phyloP scores from a whole-genome alignment of 2,113 vertebrate species.

The Passer montanus region DNA sequence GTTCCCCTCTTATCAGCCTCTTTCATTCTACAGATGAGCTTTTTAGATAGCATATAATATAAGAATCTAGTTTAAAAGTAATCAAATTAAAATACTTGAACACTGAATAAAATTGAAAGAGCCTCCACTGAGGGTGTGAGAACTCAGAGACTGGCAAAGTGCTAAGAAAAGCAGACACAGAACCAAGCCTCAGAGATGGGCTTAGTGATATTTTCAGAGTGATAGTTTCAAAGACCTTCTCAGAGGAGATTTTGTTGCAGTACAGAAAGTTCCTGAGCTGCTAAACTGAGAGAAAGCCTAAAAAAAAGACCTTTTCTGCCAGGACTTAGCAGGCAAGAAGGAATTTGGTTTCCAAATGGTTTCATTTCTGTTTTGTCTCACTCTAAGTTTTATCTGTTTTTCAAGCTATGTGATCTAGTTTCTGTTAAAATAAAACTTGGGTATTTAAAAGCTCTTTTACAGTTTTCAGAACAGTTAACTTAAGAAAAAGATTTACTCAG shows the following conservation, averaged over 20 bases:
- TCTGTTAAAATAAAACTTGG: neutral
- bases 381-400: slow-evolving; percentile 14
- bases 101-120: neutral
- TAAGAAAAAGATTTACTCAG: neutral
- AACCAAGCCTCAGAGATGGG: neutral
- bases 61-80: neutral
- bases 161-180: neutral
- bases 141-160: neutral
- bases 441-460: neutral
- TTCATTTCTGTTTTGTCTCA: slow-evolving; percentile 16
- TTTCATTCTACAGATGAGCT: neutral
- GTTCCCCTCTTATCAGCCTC: neutral
- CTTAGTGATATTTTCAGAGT: neutral
- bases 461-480: neutral
- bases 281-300: neutral
- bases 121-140: neutral
- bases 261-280: neutral
- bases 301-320: neutral
- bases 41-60: neutral
- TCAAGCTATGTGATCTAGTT: neutral
- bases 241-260: neutral
- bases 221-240: neutral
- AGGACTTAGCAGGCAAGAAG: neutral
- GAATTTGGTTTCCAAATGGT: slow-evolving; percentile 4
- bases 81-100: neutral